Conservation (phyloP, 2,888 invertebrate species). For the Pseudococcus viburni region DNA sequence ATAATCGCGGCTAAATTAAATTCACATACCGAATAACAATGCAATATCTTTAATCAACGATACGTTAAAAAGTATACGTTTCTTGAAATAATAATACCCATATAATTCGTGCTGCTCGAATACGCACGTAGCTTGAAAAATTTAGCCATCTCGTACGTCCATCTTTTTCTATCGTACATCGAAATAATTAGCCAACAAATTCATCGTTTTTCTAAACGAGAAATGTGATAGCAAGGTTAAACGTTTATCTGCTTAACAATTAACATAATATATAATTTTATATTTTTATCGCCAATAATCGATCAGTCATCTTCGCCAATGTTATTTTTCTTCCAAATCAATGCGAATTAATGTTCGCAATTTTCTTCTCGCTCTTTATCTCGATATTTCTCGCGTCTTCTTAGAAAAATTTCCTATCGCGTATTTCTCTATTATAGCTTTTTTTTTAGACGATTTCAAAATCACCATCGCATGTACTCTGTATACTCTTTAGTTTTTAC, state of each 20-base stretch:
- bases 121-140: no score
- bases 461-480: background rate
- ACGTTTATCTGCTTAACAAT: constrained; percentile 25
- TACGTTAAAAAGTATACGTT: background rate
- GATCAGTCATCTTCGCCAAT: constrained; percentile 19
- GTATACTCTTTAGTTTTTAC: no score
- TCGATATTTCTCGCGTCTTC: background rate
- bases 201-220: background rate
- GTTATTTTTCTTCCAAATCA: constrained; percentile 15
- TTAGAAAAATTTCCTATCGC: background rate
- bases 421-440: background rate
- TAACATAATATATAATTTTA: constrained; percentile 40
- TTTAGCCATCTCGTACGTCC: no score
- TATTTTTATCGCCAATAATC: constrained; percentile 23
- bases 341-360: background rate
- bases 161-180: no score
- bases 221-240: constrained; percentile 27
- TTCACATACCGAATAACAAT: constrained; percentile 17
- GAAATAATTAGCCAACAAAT: constrained; percentile 26
- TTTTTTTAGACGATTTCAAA: background rate
- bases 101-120: background rate
- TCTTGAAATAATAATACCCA: background rate
- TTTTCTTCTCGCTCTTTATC: background rate
- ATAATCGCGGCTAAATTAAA: constrained; percentile 23
- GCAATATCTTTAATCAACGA: constrained; percentile 29